These are phyloP conservation scores for Zaprionus vittiger DNA, from an alignment of 1,140 invertebrate genomes.

Conservation along the genomic window DNA sequence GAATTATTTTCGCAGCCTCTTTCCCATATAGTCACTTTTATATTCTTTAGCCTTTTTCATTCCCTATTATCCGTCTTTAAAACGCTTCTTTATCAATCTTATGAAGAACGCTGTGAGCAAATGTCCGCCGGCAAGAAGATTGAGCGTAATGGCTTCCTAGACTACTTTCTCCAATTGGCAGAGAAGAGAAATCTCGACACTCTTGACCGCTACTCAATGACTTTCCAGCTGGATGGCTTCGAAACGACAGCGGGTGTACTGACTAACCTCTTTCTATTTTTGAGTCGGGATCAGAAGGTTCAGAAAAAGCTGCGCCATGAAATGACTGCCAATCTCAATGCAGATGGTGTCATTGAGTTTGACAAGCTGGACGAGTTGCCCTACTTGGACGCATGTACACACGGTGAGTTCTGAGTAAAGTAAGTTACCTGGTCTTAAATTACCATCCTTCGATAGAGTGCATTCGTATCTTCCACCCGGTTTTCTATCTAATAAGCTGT, in stretches of 20 bases:
- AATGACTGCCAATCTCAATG: constrained; percentile 69
- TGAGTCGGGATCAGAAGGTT: constrained; percentile 51
- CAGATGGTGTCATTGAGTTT: constrained; percentile 49
- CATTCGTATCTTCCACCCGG: constrained; percentile 61
- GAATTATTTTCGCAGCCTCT: constrained; percentile 55
- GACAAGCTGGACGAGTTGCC: constrained; percentile 67
- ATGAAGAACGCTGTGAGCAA: constrained; percentile 69
- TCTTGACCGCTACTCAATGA: constrained; percentile 69
- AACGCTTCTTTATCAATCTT: constrained; percentile 72
- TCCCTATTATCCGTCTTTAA: constrained; percentile 34
- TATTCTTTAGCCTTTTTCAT: constrained; percentile 32
- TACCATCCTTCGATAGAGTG: constrained; percentile 40
- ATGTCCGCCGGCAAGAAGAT: constrained; percentile 30
- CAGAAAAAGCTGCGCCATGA: constrained; percentile 66
- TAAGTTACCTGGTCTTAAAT: neutral
- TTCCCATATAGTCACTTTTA: constrained; percentile 42
- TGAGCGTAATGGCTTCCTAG: constrained; percentile 80
- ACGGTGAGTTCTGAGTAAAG: constrained; percentile 46
- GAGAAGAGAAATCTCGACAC: constrained; percentile 68
- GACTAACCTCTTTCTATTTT: constrained; percentile 6
- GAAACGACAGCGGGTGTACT: constrained; percentile 68
- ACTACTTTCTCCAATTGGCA: constrained; percentile 79
- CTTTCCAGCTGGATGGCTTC: constrained; percentile 76
- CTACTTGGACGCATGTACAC: constrained; percentile 74
- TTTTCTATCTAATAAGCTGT: constrained; percentile 55